phyloP scores from a whole-genome alignment of 1,140 invertebrate genomes.

The Teleopsis dalmanni region DNA sequence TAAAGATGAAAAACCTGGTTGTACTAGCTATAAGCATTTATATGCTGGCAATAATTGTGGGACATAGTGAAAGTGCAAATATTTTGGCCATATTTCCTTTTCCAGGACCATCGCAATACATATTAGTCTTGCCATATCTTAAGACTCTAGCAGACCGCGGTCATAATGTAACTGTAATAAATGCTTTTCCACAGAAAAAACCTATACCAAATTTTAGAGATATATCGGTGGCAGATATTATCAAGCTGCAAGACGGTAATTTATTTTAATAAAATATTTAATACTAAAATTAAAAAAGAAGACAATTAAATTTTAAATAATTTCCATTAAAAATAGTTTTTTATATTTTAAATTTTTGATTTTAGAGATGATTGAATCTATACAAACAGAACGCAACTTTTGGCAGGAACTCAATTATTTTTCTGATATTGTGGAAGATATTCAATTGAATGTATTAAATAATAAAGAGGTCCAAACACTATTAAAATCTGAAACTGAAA shows the following conservation, averaged over 20 bases:
- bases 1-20: no score
- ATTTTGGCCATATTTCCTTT: constrained; percentile 37
- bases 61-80: constrained; percentile 11
- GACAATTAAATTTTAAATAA: no score
- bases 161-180: constrained; percentile 47
- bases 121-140: constrained; percentile 34
- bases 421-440: background rate
- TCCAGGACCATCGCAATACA: constrained; percentile 32
- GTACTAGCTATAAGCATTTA: no score
- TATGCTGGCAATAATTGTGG: no score
- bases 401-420: constrained; percentile 4
- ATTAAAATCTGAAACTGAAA: constrained; percentile 17
- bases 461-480: constrained; percentile 20
- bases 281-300: no score
- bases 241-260: background rate
- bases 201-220: constrained; percentile 30
- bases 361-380: background rate
- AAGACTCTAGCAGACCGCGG: constrained; percentile 41
- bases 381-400: background rate
- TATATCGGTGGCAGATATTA: constrained; percentile 19
- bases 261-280: background rate
- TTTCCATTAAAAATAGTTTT: no score
- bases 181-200: constrained; percentile 36
- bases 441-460: background rate
- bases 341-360: no score